These are phyloP conservation scores for Dryobotodes eremita DNA, from an alignment of 2,888 invertebrate genomes.

Conservation along the genomic window DNA sequence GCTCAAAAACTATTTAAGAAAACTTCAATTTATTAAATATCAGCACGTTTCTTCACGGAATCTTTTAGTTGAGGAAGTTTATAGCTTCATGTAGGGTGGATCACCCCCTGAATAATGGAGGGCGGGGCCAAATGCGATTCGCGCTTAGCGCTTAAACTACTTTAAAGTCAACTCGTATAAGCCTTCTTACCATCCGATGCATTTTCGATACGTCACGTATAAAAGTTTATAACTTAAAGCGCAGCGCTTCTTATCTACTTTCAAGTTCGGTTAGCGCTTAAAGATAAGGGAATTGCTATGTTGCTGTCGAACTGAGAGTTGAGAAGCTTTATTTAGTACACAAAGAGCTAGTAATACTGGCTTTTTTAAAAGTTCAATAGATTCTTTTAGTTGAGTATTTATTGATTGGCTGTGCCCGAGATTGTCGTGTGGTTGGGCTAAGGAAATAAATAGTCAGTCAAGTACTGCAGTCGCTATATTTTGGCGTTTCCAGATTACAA, in stretches of 20 bases:
- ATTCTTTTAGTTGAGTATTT: background rate
- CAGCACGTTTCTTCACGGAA: conserved; percentile 50
- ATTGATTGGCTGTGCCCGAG: background rate
- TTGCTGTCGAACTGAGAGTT: conserved; percentile 36
- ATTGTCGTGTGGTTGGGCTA: background rate
- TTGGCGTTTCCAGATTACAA: no score
- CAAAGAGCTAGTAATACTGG: conserved; percentile 16
- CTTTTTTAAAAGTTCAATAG: conserved; percentile 11
- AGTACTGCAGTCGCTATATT: background rate
- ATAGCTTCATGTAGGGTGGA: conserved; percentile 61
- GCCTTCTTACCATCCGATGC: conserved; percentile 83
- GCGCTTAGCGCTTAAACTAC: conserved; percentile 80
- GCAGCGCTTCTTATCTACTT: conserved; percentile 70
- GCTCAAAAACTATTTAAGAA: conserved; percentile 54
- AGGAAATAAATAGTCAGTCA: background rate
- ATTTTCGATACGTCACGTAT: conserved; percentile 82
- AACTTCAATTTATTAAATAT: conserved; percentile 65
- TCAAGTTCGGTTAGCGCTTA: conserved; percentile 60
- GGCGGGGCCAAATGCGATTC: conserved; percentile 75
- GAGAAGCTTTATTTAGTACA: conserved; percentile 40
- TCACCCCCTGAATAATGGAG: conserved; percentile 76
- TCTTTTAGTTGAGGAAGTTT: conserved; percentile 61
- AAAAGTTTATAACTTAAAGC: conserved; percentile 78
- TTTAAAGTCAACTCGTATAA: conserved; percentile 84
- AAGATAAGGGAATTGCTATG: conserved; percentile 61